Conservation (phyloP, 2,888 invertebrate genomes). For the Eristalis pertinax region DNA sequence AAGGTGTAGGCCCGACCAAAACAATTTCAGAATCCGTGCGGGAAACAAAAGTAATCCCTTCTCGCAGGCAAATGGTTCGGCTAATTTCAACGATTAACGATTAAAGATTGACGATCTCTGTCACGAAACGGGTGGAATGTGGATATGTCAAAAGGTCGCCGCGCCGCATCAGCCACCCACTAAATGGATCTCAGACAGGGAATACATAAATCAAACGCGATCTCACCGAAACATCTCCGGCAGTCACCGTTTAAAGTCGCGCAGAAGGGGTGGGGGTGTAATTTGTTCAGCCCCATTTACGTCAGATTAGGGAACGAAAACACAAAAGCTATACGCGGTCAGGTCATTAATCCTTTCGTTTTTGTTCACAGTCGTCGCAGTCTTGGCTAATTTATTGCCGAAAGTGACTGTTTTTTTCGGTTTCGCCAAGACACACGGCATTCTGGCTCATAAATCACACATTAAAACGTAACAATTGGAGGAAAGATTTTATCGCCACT, state of each 20-base stretch:
- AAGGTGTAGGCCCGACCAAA: neutral
- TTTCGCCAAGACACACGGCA: too few species aligned
- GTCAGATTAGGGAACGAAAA: neutral
- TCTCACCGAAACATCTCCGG: neutral
- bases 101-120: neutral
- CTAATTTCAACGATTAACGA: neutral
- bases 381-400: too few species aligned
- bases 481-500: neutral
- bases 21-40: neutral
- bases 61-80: neutral
- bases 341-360: neutral
- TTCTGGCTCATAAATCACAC: neutral
- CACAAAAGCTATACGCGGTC: neutral
- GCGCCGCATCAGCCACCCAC: neutral
- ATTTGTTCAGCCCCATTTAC: neutral
- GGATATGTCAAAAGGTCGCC: neutral
- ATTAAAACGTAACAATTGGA: neutral
- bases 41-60: neutral
- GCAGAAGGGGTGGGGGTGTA: neutral
- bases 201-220: neutral
- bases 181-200: neutral
- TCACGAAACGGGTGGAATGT: neutral
- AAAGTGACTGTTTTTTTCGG: too few species aligned
- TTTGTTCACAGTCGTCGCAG: too few species aligned
- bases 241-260: too few species aligned